A percentile compares a stretch with the other conserved stretches of the same genome.
phyloP scores from a whole-genome alignment of 2,113 vertebrate species.

The Chrysemys picta region DNA sequence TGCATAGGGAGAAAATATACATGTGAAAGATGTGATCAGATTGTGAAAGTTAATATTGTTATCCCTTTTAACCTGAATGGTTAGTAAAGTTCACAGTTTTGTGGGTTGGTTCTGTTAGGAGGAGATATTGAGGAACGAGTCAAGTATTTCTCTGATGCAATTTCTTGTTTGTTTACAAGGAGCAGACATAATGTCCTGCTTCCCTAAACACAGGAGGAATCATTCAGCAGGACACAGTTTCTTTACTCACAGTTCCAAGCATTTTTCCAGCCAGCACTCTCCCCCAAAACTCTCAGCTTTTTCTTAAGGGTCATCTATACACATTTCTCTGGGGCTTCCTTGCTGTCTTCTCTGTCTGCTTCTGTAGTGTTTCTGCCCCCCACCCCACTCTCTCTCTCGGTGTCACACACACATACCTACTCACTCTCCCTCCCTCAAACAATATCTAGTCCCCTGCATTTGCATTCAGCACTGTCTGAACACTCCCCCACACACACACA shows the following conservation, averaged over 20 bases:
- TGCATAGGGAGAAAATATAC: background rate
- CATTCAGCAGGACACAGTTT: too few species aligned
- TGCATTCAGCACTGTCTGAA: background rate
- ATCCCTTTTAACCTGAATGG: background rate
- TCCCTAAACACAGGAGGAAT: too few species aligned
- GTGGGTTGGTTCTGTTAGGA: background rate
- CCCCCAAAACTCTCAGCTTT: background rate
- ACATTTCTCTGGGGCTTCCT: background rate
- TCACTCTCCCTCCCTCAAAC: background rate
- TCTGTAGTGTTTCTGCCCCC: background rate
- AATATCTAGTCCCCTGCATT: background rate
- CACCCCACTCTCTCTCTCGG: too few species aligned
- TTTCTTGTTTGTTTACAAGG: background rate
- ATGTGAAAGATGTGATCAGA: background rate
- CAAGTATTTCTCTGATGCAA: background rate
- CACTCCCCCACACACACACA: background rate
- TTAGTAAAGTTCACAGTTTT: background rate
- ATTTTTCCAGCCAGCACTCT: background rate
- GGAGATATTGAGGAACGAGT: background rate
- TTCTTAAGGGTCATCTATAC: background rate
- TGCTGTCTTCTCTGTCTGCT: background rate
- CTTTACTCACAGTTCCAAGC: too few species aligned
- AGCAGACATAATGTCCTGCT: too few species aligned
- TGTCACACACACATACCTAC: background rate
- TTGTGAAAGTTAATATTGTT: background rate